These are phyloP conservation scores for Enhydra lutris DNA, from an alignment of 2,113 vertebrate species.

Conservation along the genomic window DNA sequence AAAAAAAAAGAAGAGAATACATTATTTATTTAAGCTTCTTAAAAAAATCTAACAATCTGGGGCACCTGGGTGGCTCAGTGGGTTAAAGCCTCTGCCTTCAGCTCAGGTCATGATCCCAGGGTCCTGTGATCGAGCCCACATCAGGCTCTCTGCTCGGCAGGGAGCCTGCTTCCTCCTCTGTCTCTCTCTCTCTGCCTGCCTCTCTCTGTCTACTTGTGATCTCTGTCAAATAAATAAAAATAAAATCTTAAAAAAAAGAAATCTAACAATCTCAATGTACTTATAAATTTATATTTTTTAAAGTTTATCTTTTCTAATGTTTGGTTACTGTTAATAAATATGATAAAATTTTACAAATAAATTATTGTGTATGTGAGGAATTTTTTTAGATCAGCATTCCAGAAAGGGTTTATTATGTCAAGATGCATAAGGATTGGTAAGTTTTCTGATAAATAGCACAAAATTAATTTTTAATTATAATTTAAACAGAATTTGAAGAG, in stretches of 20 bases:
- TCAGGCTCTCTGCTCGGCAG: too few relatives aligned
- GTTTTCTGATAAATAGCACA: background rate
- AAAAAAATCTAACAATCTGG: too few relatives aligned
- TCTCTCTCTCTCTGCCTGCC: too few relatives aligned
- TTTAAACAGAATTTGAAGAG: background rate
- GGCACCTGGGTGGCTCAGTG: too few relatives aligned
- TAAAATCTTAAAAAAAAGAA: background rate
- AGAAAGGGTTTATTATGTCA: background rate
- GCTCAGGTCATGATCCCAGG: too few relatives aligned
- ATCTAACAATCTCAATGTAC: background rate
- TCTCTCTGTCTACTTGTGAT: too few relatives aligned
- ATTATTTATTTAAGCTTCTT: background rate
- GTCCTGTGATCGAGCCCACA: too few relatives aligned
- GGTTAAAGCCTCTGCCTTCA: too few relatives aligned
- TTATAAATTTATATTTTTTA: background rate
- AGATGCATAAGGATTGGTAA: background rate
- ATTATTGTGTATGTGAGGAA: background rate
- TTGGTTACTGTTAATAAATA: background rate
- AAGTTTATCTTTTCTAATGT: background rate
- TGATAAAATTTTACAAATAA: background rate
- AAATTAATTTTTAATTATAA: background rate
- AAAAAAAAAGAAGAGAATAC: background rate
- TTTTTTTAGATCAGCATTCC: background rate
- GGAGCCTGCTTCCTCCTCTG: too few relatives aligned
- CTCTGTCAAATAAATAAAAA: too few relatives aligned